Evolutionary conservation across 2,888 invertebrate genomes (phyloP).

Genomic region (Omphaloscelis lunosa): DNA sequence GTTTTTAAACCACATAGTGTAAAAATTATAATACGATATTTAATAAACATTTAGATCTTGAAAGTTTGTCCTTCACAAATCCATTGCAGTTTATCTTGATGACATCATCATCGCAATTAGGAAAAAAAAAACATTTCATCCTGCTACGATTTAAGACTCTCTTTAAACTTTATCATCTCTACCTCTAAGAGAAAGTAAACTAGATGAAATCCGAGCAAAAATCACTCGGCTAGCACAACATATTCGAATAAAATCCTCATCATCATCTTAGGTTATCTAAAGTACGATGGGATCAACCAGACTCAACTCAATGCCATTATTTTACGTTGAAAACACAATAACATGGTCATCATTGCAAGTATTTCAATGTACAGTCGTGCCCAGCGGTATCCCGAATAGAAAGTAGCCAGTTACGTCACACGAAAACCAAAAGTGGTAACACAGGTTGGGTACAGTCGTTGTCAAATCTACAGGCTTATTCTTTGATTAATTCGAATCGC

Average conservation of each 20-base stretch:
- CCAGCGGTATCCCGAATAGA: constrained; percentile 62
- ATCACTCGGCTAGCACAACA: neutral
- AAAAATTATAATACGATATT: neutral
- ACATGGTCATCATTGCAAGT: constrained; percentile 32
- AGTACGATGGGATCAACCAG: neutral
- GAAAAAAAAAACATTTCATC: neutral
- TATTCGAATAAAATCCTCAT: constrained; percentile 16
- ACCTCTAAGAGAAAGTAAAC: neutral
- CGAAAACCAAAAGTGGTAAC: constrained; percentile 78
- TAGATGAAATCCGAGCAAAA: neutral
- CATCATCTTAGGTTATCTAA: constrained; percentile 1
- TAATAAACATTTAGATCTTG: neutral
- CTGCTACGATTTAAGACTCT: neutral
- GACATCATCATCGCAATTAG: neutral
- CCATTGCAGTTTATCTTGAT: neutral
- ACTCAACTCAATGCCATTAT: constrained; percentile 9
- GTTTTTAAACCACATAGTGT: neutral
- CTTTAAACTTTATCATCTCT: neutral
- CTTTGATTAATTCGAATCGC: constrained; percentile 14
- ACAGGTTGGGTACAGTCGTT: constrained; percentile 60
- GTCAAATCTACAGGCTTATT: constrained; percentile 39
- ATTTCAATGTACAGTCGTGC: constrained; percentile 55
- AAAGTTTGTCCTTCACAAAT: constrained; percentile 6
- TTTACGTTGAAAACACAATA: constrained; percentile 27
- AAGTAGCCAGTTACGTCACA: constrained; percentile 68